Evolutionary conservation across 2,797 vertebrate species (phyloP).

Genomic region (Phoebastria nigripes): DNA sequence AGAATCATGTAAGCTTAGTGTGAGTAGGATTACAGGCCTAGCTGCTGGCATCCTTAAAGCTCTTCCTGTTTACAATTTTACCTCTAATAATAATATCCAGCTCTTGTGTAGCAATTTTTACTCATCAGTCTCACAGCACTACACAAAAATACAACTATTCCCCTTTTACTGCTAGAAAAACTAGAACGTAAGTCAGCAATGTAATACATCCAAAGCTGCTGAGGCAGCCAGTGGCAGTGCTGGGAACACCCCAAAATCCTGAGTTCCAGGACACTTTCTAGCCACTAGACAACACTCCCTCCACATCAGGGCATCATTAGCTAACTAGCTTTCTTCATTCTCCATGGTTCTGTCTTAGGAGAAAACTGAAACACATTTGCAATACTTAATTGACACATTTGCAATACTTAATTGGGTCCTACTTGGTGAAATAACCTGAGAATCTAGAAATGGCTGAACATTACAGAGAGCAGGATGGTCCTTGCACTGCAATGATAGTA

Average conservation of each 20-base stretch:
- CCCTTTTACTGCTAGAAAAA: background rate
- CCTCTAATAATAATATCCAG: background rate
- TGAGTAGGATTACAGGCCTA: conserved; percentile 35
- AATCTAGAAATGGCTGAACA: background rate
- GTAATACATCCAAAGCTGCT: background rate
- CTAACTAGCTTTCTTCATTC: background rate
- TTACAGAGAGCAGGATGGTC: background rate
- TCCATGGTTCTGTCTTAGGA: background rate
- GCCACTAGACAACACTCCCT: background rate
- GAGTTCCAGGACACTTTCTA: background rate
- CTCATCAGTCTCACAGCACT: background rate
- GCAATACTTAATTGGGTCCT: background rate
- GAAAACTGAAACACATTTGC: background rate
- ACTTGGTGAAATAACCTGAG: background rate
- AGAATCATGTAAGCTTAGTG: background rate
- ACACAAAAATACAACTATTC: background rate
- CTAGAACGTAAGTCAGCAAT: background rate
- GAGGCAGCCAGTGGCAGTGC: background rate
- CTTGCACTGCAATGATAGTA: background rate
- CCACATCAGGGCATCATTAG: background rate
- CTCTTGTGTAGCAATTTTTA: background rate
- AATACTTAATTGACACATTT: background rate
- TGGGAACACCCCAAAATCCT: background rate
- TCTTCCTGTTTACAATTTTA: conserved; percentile 45
- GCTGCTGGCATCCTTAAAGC: conserved; percentile 32